Conservation (phyloP, 1,140 invertebrate genomes). For the Bombus huntii region DNA sequence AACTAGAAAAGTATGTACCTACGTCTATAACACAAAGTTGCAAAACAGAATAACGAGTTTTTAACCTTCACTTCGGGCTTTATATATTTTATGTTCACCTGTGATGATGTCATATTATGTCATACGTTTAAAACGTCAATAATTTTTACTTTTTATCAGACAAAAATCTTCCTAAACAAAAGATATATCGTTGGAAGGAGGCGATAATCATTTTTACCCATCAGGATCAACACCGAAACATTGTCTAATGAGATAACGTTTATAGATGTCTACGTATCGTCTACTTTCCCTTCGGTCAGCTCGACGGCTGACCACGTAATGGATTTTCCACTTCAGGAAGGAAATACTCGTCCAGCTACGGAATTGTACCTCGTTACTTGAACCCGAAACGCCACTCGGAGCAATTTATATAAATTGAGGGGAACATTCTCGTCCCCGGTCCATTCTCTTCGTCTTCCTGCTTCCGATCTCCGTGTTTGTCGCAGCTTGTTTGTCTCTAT, state of each 20-base stretch:
- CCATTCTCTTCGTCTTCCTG: not conserved
- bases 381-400: conserved; percentile 44
- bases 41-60: not conserved
- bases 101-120: too few species aligned
- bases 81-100: not conserved
- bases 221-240: not conserved
- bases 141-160: too few species aligned
- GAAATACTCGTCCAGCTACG: conserved; percentile 40
- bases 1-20: not conserved
- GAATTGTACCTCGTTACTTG: conserved; percentile 44
- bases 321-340: conserved; percentile 46
- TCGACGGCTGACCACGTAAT: conserved; percentile 23
- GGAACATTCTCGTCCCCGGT: conserved; percentile 11
- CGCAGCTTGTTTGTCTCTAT: conserved; percentile 15
- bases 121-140: too few species aligned
- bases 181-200: not conserved
- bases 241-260: not conserved
- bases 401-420: conserved; percentile 56
- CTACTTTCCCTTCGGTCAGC: conserved; percentile 7
- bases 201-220: not conserved
- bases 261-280: conserved; percentile 2
- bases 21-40: not conserved
- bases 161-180: not conserved
- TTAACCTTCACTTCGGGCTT: too few species aligned
- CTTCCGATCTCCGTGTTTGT: not conserved